A percentile compares a stretch with the other conserved stretches of the same genome.
Conservation (phyloP, 2,113 vertebrate species). For the Ctenomys sociabilis region DNA sequence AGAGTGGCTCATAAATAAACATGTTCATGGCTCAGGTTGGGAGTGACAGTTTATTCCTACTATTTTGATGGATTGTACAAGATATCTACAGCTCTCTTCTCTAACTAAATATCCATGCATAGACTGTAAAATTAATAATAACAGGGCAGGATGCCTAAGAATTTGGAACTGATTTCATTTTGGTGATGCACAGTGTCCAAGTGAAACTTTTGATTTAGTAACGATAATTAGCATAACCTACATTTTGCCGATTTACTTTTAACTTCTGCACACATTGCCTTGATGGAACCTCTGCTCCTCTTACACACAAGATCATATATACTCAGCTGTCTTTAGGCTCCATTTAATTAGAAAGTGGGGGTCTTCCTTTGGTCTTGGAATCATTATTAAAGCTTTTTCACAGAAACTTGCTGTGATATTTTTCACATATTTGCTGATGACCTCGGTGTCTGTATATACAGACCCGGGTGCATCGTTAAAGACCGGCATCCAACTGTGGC, state of each 20-base stretch:
- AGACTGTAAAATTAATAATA: conserved; percentile 80
- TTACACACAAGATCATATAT: not conserved
- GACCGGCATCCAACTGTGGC: conserved; percentile 69
- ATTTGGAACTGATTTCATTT: conserved; percentile 77
- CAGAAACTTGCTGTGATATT: conserved; percentile 63
- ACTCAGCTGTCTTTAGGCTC: not conserved
- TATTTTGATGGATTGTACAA: conserved; percentile 80
- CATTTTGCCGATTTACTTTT: conserved; percentile 33
- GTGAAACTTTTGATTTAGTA: conserved; percentile 61
- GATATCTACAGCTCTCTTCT: conserved; percentile 82
- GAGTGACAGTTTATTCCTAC: conserved; percentile 79
- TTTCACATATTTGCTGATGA: conserved; percentile 73
- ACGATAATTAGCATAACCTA: conserved; percentile 71
- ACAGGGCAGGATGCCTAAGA: conserved; percentile 79
- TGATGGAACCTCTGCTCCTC: not conserved
- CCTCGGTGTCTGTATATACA: conserved; percentile 75
- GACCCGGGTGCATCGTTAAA: conserved; percentile 64
- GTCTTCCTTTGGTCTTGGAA: conserved; percentile 32
- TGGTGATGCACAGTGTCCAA: conserved; percentile 62
- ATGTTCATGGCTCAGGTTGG: conserved; percentile 74
- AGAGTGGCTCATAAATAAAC: conserved; percentile 81
- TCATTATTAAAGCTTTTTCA: conserved; percentile 52
- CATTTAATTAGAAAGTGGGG: conserved; percentile 46
- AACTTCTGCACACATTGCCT: not conserved
- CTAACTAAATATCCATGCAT: conserved; percentile 81